These are phyloP conservation scores for Erannis defoliaria DNA, from an alignment of 2,888 invertebrate species.

Conservation along the genomic window DNA sequence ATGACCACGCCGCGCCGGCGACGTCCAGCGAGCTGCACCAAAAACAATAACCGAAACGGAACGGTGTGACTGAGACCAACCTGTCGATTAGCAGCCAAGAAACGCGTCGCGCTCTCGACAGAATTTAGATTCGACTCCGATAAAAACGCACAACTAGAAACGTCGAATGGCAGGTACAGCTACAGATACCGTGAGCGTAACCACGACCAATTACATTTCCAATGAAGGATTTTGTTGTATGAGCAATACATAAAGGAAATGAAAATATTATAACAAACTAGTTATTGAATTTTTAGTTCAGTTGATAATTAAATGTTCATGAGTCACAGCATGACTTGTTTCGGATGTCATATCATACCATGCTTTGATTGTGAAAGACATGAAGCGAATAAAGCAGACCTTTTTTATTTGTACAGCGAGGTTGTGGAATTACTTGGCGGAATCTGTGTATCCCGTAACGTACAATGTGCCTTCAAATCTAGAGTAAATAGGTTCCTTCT, in stretches of 20 bases:
- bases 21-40: background rate
- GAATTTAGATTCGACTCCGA: constrained; percentile 24
- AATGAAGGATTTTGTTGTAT: background rate
- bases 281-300: constrained; percentile 3
- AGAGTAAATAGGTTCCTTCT: too few relatives aligned
- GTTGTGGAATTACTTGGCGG: too few relatives aligned
- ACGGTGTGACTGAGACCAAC: constrained; percentile 33
- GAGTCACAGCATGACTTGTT: background rate
- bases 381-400: background rate
- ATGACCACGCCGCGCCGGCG: background rate
- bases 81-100: constrained; percentile 38
- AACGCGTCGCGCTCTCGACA: constrained; percentile 16
- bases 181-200: constrained; percentile 1
- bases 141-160: constrained; percentile 31
- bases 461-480: background rate
- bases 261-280: constrained; percentile 3
- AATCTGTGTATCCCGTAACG: background rate
- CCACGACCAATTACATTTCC: constrained; percentile 7
- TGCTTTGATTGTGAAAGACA: constrained; percentile 1
- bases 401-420: too few relatives aligned
- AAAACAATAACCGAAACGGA: constrained; percentile 23
- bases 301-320: constrained; percentile 4
- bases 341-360: constrained; percentile 2
- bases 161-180: constrained; percentile 16
- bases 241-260: constrained; percentile 4